phyloP scores from a whole-genome alignment of 2,113 vertebrate species.

The Hassar affinis region DNA sequence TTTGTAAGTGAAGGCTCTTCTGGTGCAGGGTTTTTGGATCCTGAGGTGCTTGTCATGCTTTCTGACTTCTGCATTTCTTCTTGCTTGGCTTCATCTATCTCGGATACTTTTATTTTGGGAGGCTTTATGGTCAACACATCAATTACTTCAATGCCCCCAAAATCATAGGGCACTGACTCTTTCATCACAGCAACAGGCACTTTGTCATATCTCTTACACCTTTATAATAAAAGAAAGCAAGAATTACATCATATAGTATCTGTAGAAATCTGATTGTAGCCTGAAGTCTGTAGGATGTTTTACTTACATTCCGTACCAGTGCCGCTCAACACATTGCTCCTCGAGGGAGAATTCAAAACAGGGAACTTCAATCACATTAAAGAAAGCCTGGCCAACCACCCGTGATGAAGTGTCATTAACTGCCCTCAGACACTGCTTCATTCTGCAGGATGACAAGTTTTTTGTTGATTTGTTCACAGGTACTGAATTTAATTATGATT shows the following conservation, averaged over 20 bases:
- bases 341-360: slow-evolving; percentile 83
- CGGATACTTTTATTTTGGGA: slow-evolving; percentile 36
- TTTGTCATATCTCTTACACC: slow-evolving; percentile 83
- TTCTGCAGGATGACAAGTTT: slow-evolving; percentile 63
- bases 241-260: not conserved
- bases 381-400: slow-evolving; percentile 84
- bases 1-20: slow-evolving; percentile 67
- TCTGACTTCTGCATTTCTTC: slow-evolving; percentile 53
- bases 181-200: slow-evolving; percentile 76
- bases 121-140: slow-evolving; percentile 69
- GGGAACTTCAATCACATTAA: slow-evolving; percentile 84
- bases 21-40: slow-evolving; percentile 36
- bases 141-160: slow-evolving; percentile 77
- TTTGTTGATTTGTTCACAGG: not conserved
- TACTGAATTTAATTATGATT: no score
- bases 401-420: slow-evolving; percentile 84
- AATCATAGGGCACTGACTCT: slow-evolving; percentile 82
- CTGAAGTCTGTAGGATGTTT: slow-evolving; percentile 2
- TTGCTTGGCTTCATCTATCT: slow-evolving; percentile 45
- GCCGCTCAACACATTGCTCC: slow-evolving; percentile 83
- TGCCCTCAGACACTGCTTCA: slow-evolving; percentile 78
- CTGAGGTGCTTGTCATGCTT: slow-evolving; percentile 40
- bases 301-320: slow-evolving; percentile 90
- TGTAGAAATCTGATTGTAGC: not conserved
- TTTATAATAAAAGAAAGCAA: slow-evolving; percentile 52